phyloP scores from a whole-genome alignment of 1,140 invertebrate genomes.

The Hetaerina americana region DNA sequence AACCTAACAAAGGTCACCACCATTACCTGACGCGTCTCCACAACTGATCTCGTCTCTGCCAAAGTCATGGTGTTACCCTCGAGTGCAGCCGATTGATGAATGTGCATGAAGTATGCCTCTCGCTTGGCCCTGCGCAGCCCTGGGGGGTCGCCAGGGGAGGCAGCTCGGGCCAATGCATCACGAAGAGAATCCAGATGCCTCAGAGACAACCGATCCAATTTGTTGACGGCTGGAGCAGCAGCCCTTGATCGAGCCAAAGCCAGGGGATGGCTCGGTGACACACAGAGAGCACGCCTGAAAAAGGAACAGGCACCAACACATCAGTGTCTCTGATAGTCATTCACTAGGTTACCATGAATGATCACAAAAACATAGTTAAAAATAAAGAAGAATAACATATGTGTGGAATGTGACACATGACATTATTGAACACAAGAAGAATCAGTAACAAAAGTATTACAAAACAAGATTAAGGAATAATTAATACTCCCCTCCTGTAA shows the following conservation, averaged over 20 bases:
- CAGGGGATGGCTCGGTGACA: conserved; percentile 66
- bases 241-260: conserved; percentile 70
- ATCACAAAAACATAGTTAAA: too few species aligned
- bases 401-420: too few species aligned
- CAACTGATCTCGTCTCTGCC: conserved; percentile 79
- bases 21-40: conserved; percentile 68
- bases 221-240: conserved; percentile 78
- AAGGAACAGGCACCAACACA: background rate
- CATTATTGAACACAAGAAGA: too few species aligned
- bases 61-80: conserved; percentile 95
- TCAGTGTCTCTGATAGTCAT: too few species aligned
- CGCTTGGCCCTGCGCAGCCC: conserved; percentile 77
- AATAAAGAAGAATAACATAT: too few species aligned
- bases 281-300: conserved; percentile 54
- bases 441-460: too few species aligned
- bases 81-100: conserved; percentile 94
- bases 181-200: conserved; percentile 76
- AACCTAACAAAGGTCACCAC: too few species aligned
- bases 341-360: too few species aligned
- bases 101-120: conserved; percentile 89
- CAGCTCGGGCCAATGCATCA: conserved; percentile 63
- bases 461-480: too few species aligned
- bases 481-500: too few species aligned
- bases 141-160: conserved; percentile 29
- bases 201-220: conserved; percentile 69